Base-by-base conservation (phyloP, 1,140 invertebrate species). In the Popillia japonica region DNA sequence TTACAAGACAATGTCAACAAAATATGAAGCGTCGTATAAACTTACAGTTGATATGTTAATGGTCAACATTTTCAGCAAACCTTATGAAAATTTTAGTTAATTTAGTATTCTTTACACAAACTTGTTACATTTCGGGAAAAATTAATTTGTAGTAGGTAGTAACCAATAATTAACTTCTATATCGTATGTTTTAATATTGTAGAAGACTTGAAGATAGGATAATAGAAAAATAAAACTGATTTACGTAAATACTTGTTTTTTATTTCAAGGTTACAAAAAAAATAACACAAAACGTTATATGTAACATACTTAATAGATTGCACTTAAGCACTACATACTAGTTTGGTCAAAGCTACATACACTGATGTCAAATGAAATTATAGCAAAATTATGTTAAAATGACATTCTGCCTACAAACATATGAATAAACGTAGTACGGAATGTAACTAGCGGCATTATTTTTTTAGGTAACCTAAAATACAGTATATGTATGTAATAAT, bases 261-360 rank as follows among this genome's bases (percentile, higher is more conserved):
- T 68, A 68, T 68, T 68, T 34, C 22, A 68, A 68, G 11, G 61
- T 68, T 68, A 68, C 48, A 55, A 68, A 68, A 64, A 68, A 68
- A 68, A 48, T 68, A 68, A 68, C 61, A 27, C 61, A 68, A 68
- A 68, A 34, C 61, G 11, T 14, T 68, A 68, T 34, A 27, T 68
- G 22, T 34, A 27, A 23, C 22, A 68, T 27, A 68, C 61, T 68
- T 34, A 34, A 22, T 68, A 11, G 9, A 68, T 27, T 68, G 27
- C 20, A 34, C 20, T 22, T 68, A 68, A 27, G 61, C 61, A 68
- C 17, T 68, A 22, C 20, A 68, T 68, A 48, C 22, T 10, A 34
- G 61, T 68, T 68, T 68, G 61, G 61, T 68, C 22, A 22, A 64
- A 68, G 61, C 61, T 68, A 68, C 20, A 27, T 68, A 34, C 11